Base-by-base conservation (phyloP, 2,113 vertebrate genomes). In the Poeciliopsis occidentalis region DNA sequence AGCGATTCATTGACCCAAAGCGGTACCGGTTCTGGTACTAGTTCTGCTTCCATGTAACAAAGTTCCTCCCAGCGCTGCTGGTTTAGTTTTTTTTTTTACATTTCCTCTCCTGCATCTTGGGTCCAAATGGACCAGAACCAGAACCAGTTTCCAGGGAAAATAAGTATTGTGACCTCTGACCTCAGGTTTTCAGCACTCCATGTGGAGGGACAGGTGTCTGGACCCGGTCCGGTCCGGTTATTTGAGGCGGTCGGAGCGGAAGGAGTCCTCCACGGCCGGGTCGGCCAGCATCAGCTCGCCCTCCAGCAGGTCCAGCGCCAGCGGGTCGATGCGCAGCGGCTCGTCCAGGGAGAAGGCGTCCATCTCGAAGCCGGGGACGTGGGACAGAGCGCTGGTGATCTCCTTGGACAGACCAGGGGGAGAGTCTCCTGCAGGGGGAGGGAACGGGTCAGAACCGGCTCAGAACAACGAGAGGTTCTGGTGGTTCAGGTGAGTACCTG, bases 291-390 rank as follows among this genome's bases (percentile, higher is more conserved):
- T 95, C 64, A 97, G 94, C 41, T 96, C 96, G 0, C 96, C 95
- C n/a, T 97, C 96, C 78, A 98, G 91, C 95, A 97, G 96, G 89
- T 97, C 97, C 88, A 97, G 92, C 30, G 92, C 94, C 83, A 97
- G 91, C 0, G 95, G 95, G 84, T 96, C 97, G 81, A 98, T 96
- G 65, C 88, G 90, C 62, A 98, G 92, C 1, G 95, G 93, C 66
- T 97, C 96, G 17, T 97, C 96, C 64, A 96, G 88, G 11, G 94
- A 93, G 87, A 96, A 95, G 0, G 94, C 78, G 34, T 95, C 85
- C 92, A 97, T 94, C 84, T 98, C 96, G 0, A 98, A 98, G 47
- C 97, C 97, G 0, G 97, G 96, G 4, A 98, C 95, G 1, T 95
- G 94, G 0, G 96, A 96, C 89, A 98, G 87, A 1, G 96, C 97